A percentile compares a stretch with the other conserved stretches of the same genome.
Evolutionary conservation across 2,797 vertebrate species (phyloP).

Genomic region (Lates japonicus): DNA sequence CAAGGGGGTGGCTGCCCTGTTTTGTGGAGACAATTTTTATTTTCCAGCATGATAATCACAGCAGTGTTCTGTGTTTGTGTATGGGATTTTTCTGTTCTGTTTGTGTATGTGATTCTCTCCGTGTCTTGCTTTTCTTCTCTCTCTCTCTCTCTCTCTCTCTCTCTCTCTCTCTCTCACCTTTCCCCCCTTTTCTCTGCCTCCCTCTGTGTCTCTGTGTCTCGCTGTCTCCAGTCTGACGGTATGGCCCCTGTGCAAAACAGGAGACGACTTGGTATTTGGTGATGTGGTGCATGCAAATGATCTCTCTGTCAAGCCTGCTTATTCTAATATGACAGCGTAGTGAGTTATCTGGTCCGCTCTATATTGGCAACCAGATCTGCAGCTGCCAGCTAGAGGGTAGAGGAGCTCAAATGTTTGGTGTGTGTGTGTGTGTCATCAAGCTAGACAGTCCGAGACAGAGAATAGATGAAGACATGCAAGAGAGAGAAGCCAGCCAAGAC

Average conservation of each 20-base stretch:
- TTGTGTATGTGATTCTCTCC: slow-evolving; percentile 37
- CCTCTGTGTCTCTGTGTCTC: slow-evolving; percentile 61
- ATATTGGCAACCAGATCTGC: slow-evolving; percentile 84
- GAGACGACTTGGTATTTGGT: slow-evolving; percentile 81
- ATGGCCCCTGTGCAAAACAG: slow-evolving; percentile 77
- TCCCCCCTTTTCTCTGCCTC: slow-evolving; percentile 38
- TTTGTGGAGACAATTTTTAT: slow-evolving; percentile 70
- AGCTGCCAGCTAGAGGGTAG: slow-evolving; percentile 80
- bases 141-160: slow-evolving; percentile 29
- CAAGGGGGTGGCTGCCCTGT: slow-evolving; percentile 43
- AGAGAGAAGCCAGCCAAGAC: slow-evolving; percentile 75
- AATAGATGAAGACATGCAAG: slow-evolving; percentile 84
- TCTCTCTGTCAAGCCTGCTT: slow-evolving; percentile 86
- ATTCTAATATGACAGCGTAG: slow-evolving; percentile 86
- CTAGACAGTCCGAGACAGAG: slow-evolving; percentile 80
- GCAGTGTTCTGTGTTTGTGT: slow-evolving; percentile 56
- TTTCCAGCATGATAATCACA: slow-evolving; percentile 71
- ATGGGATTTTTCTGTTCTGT: slow-evolving; percentile 26
- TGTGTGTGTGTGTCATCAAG: slow-evolving; percentile 62
- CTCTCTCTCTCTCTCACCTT: slow-evolving; percentile 48
- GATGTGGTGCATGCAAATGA: slow-evolving; percentile 87
- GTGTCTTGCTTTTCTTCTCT: slow-evolving; percentile 39
- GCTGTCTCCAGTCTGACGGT: slow-evolving; percentile 68
- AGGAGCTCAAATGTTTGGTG: slow-evolving; percentile 60
- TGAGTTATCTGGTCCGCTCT: slow-evolving; percentile 84